These are phyloP conservation scores for Ambastaia sidthimunki DNA, from an alignment of 2,797 vertebrate genomes.

Conservation along the genomic window DNA sequence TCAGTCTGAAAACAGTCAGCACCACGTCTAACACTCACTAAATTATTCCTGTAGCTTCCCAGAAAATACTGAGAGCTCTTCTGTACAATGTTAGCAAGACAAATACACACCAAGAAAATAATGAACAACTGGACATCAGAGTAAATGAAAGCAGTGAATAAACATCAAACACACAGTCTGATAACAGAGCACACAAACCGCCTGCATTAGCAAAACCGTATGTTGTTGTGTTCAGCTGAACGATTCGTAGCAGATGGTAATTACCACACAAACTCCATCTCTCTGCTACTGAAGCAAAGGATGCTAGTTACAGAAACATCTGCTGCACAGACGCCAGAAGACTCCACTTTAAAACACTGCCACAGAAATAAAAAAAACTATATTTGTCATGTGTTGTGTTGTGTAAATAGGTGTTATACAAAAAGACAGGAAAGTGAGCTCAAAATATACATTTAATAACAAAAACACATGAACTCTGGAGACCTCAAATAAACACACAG, in stretches of 20 bases:
- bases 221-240: conserved; percentile 59
- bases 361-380: neutral
- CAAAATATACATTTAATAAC: too few species aligned
- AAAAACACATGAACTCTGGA: too few species aligned
- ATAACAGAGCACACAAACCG: conserved; percentile 51
- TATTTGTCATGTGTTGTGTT: neutral
- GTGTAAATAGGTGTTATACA: too few species aligned
- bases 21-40: conserved; percentile 15
- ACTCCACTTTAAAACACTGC: too few species aligned
- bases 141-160: conserved; percentile 28
- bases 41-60: conserved; percentile 16
- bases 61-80: neutral
- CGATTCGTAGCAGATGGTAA: conserved; percentile 75
- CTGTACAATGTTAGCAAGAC: conserved; percentile 3
- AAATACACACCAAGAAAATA: conserved; percentile 14
- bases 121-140: conserved; percentile 29
- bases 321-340: conserved; percentile 60
- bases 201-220: conserved; percentile 55
- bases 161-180: conserved; percentile 35
- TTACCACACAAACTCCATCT: conserved; percentile 65
- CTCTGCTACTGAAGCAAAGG: conserved; percentile 66
- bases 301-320: conserved; percentile 73
- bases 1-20: conserved; percentile 19
- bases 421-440: too few species aligned
- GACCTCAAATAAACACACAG: too few species aligned